Evolutionary conservation across 2,888 invertebrate genomes (phyloP), one percentile per base, ranked within the genome.

Genomic region (Meganola albula): DNA sequence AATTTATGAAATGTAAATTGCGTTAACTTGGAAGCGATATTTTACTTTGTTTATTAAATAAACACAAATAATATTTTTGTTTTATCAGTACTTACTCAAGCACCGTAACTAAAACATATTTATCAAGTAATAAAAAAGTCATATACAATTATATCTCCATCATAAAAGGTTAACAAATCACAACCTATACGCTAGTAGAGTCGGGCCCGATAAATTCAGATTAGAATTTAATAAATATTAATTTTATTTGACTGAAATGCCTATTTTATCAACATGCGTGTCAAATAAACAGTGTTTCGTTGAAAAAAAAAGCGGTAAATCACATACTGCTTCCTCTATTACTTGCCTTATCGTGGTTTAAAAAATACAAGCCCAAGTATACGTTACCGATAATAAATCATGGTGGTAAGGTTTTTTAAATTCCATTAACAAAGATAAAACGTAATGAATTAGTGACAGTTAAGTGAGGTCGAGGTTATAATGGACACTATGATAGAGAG

Each of bases 301-400:
- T 63, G 53, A 59, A 67, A 60, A 20, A 61, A 59, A 49, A 61
- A 55, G 53, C 63, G 42, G 68, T 70, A 66, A 70, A 70, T 70
- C 68, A 70, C 60, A 25, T 40, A 27, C 40, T 48, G 59, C 63
- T 65, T 63, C 65, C 63, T 63, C 65, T 62, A 53, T 76, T 74
- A 69, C 69, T 73, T 71, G 58, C 60, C 71, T 79, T 83, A 82
- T 82, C 79, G 68, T 48, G 41, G 54, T 48, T 58, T 63, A 63
- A 63, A 74, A 74, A 53, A 53, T 41, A 72, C 55, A 57, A 50
- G 35, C 49, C 53, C 45, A 40, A 44, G 49, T 34, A 40, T 40
- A 34, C 43, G 63, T 75, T 78, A 76, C 73, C 52, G 56, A 42
- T 56, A 62, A 78, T 82, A 79, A 82, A 71, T 71, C 66, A 70